A percentile compares a stretch with the other conserved stretches of the same genome.
Conservation (phyloP, 2,888 invertebrate genomes). For the Agrochola macilenta region DNA sequence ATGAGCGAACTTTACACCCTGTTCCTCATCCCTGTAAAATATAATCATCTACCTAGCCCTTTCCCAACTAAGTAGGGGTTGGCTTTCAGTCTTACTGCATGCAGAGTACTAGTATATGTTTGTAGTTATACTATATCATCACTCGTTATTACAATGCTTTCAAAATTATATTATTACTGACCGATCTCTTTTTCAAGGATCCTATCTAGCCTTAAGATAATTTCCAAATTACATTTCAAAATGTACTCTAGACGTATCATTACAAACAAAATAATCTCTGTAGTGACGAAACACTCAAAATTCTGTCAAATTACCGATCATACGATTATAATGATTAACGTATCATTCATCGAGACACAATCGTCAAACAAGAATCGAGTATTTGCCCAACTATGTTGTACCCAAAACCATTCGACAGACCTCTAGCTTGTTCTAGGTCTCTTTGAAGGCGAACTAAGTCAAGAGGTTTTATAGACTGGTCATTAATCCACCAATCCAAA, state of each 20-base stretch:
- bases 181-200: conserved; percentile 45
- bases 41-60: background rate
- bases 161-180: background rate
- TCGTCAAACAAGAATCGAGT: conserved; percentile 63
- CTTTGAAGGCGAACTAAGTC: conserved; percentile 2
- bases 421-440: conserved; percentile 9
- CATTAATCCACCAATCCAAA: conserved; percentile 26
- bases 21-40: too few relatives aligned
- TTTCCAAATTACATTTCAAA: conserved; percentile 25
- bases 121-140: background rate
- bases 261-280: conserved; percentile 20
- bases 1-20: too few relatives aligned
- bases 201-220: background rate
- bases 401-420: conserved; percentile 42
- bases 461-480: conserved; percentile 41
- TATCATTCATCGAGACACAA: conserved; percentile 61
- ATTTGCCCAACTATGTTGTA: conserved; percentile 66
- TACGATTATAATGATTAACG: conserved; percentile 58
- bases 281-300: conserved; percentile 32
- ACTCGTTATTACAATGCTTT: background rate
- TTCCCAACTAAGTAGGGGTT: background rate
- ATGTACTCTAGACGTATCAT: conserved; percentile 13
- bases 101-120: background rate
- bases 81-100: background rate
- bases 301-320: conserved; percentile 52